Evolutionary conservation across 2,797 vertebrate species (phyloP).

Genomic region (Gobio occitaniae): DNA sequence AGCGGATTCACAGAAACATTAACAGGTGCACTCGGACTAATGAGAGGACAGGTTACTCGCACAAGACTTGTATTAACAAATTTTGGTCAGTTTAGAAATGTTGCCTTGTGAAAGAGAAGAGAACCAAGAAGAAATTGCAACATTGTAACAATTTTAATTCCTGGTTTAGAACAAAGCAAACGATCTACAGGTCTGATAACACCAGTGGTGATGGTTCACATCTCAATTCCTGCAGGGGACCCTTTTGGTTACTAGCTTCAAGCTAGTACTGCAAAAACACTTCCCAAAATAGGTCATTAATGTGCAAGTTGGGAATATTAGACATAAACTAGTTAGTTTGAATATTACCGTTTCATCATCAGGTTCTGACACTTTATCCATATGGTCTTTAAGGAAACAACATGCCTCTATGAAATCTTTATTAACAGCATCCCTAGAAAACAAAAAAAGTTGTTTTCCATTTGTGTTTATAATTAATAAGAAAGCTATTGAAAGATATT

Average conservation of each 20-base stretch:
- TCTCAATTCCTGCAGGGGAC: background rate
- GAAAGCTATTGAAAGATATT: background rate
- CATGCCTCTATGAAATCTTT: slow-evolving; percentile 86
- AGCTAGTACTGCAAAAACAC: too few relatives aligned
- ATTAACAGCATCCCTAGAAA: slow-evolving; percentile 77
- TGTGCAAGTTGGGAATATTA: background rate
- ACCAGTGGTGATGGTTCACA: background rate
- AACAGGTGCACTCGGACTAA: background rate
- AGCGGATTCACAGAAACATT: background rate
- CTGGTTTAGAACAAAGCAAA: background rate
- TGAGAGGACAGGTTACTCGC: background rate
- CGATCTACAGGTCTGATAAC: background rate
- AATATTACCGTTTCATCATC: slow-evolving; percentile 74
- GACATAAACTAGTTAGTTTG: background rate
- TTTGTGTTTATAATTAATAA: background rate
- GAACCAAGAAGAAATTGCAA: background rate
- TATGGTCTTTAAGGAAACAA: slow-evolving; percentile 84
- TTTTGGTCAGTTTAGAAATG: background rate
- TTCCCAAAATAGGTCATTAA: background rate
- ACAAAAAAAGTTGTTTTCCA: background rate
- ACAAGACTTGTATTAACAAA: background rate
- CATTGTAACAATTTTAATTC: background rate
- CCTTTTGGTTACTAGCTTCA: background rate
- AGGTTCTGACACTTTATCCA: slow-evolving; percentile 84
- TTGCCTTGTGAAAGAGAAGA: background rate